Evolutionary conservation across 2,888 invertebrate species (phyloP).

Genomic region (Trissoscelio sp.): DNA sequence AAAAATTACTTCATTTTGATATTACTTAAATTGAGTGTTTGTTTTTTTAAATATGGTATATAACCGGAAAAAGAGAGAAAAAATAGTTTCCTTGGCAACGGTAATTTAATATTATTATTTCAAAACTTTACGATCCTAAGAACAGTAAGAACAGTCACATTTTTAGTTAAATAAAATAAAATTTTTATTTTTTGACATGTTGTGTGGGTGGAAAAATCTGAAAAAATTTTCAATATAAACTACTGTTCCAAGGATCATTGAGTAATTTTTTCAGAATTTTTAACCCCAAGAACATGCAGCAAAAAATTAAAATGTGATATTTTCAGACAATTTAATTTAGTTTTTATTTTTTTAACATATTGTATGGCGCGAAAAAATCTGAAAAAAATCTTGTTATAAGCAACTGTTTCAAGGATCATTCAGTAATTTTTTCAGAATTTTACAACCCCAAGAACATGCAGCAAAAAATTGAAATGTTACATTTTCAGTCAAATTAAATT

Average conservation of each 20-base stretch:
- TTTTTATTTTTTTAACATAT: slow-evolving; percentile 4
- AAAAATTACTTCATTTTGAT: no score
- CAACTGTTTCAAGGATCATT: slow-evolving; percentile 6
- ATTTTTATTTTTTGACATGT: slow-evolving; percentile 1
- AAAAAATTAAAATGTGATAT: slow-evolving; percentile 1
- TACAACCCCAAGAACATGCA: no score
- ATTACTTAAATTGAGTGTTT: no score
- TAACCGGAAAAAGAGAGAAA: no score
- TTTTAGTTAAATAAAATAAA: no score
- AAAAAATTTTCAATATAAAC: slow-evolving; percentile 1
- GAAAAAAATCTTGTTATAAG: slow-evolving; percentile 7
- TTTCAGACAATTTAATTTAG: slow-evolving; percentile 6
- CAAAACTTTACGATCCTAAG: no score
- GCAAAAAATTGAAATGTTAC: slow-evolving; percentile 1
- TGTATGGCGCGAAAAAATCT: slow-evolving; percentile 5
- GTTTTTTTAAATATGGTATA: no score
- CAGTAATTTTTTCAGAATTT: no score
- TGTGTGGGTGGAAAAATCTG: not conserved
- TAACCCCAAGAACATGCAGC: slow-evolving; percentile 5
- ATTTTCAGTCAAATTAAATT: not conserved
- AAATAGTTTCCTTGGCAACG: no score
- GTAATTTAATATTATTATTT: no score
- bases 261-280: slow-evolving; percentile 11
- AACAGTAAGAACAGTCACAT: no score
- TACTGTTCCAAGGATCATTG: not conserved